Evolutionary conservation across 2,888 invertebrate species (phyloP), one percentile per base, ranked within the genome.

Genomic region (Lysandra coridon): DNA sequence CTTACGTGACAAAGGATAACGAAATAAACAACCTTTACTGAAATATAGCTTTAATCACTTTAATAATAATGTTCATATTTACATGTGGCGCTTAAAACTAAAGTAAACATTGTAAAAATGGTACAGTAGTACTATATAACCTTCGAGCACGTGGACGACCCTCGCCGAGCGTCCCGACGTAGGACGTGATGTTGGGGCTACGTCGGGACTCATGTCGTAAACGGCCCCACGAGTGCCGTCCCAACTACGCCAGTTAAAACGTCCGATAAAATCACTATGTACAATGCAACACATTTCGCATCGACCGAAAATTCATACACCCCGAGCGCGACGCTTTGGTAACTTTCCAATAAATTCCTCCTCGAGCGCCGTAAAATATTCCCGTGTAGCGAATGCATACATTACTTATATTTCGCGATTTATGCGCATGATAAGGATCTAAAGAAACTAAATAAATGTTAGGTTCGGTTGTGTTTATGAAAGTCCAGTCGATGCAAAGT

Each of bases 31-130:
- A 82, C 80, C 76, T 49, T 80, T 91, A 93, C 88, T 92, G 92
- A 94, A 94, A 94, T 93, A 94, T 92, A 94, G 91, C 92, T 94
- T 94, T 94, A 94, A 92, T 93, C 91, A 91, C 87, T 90, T 91
- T 90, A 89, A 91, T 93, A 91, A 92, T 93, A 91, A 87, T 88
- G 90, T 89, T 87, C 84, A 84, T 93, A 91, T 92, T 88, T 94
- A 94, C 93, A 93, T 83, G 81, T 88, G 90, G 90, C 90, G 85
- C 91, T 93, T 93, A 92, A 81, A 86, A 87, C 91, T 92, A 92
- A 89, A 91, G 91, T 92, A 92, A 91, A 92, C 85, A 89, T 90
- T 90, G 91, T 92, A 92, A 92, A 92, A 92, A 90, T 82, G 85
- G 84, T 83, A 84, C 84, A 76, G 33, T 82, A 85, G 80, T 80